These are phyloP conservation scores for Eriosoma lanigerum DNA, from an alignment of 1,140 invertebrate species.

Conservation along the genomic window DNA sequence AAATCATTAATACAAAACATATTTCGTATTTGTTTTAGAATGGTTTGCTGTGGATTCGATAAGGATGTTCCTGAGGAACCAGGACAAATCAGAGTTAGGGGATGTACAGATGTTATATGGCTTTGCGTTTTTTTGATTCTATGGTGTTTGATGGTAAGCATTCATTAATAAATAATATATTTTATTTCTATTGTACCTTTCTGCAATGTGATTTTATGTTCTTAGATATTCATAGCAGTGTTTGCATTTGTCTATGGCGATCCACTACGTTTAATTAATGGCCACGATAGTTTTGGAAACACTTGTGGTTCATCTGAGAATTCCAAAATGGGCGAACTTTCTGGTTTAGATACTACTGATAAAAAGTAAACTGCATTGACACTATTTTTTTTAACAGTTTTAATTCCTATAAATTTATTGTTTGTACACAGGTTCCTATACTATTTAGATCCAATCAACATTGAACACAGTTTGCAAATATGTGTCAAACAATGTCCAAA, in stretches of 20 bases:
- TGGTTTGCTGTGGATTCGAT: conserved; percentile 53
- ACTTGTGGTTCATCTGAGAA: conserved; percentile 84
- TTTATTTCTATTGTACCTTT: background rate
- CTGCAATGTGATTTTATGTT: conserved; percentile 44
- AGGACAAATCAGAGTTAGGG: conserved; percentile 52
- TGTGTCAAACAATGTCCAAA: conserved; percentile 88
- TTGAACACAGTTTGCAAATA: conserved; percentile 77
- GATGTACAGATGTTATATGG: conserved; percentile 85
- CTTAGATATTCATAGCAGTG: conserved; percentile 78
- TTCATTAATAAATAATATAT: background rate
- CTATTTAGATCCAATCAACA: conserved; percentile 77
- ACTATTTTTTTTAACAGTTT: background rate
- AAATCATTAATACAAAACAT: no score
- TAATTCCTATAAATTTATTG: background rate
- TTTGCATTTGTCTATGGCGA: conserved; percentile 89
- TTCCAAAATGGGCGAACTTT: conserved; percentile 72
- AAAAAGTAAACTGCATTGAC: conserved; percentile 64
- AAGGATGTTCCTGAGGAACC: conserved; percentile 39
- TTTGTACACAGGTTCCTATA: conserved; percentile 68
- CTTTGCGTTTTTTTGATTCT: conserved; percentile 80
- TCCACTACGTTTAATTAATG: conserved; percentile 82
- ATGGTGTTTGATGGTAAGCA: conserved; percentile 83
- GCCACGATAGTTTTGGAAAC: conserved; percentile 95
- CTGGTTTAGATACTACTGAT: conserved; percentile 77
- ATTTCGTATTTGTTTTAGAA: conserved; percentile 10